Evolutionary conservation across 2,113 vertebrate genomes (phyloP).

Genomic region (Cochlearius cochlearius): DNA sequence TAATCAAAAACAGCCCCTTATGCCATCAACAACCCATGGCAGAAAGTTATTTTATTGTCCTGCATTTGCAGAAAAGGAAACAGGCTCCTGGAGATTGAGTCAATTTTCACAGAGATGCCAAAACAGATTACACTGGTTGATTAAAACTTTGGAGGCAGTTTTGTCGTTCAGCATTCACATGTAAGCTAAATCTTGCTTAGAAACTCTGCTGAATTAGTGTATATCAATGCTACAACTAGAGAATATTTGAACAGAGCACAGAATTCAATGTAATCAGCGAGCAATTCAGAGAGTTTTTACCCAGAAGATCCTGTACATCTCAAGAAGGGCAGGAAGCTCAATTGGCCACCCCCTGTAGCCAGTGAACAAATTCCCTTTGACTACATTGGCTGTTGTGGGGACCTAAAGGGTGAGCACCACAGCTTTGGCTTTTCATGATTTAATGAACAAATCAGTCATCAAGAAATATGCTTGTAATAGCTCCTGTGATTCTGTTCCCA

Average conservation of each 20-base stretch:
- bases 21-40: background rate
- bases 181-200: background rate
- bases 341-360: background rate
- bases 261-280: background rate
- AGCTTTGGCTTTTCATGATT: background rate
- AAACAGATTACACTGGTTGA: background rate
- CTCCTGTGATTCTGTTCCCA: background rate
- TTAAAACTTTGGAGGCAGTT: conserved; percentile 8
- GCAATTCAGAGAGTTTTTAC: background rate
- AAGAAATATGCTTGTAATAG: background rate
- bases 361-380: background rate
- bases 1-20: background rate
- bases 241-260: background rate
- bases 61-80: background rate
- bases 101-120: background rate
- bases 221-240: background rate
- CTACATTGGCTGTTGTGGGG: background rate
- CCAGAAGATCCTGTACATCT: background rate
- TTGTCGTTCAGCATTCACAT: background rate
- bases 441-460: background rate
- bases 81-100: background rate
- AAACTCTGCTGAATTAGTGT: background rate
- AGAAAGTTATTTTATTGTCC: background rate
- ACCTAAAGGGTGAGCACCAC: background rate
- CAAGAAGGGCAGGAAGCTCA: background rate